Conservation (phyloP, 2,113 vertebrate genomes). For the Oenanthe oenanthe region DNA sequence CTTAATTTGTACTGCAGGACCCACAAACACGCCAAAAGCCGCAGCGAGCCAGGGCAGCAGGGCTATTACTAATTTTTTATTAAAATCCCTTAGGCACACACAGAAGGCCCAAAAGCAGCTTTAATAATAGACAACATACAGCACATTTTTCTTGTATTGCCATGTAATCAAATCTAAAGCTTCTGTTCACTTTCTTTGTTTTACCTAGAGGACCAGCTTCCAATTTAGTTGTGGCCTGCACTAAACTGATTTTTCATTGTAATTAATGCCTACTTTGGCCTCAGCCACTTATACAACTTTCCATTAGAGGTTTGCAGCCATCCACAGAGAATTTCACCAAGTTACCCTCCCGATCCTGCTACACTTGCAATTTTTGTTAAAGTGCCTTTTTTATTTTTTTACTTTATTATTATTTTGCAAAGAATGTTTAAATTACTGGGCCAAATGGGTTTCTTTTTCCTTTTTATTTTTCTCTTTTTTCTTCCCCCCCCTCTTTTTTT, state of each 20-base stretch:
- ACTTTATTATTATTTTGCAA: constrained; percentile 57
- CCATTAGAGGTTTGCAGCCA: constrained; percentile 83
- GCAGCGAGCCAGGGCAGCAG: constrained; percentile 72
- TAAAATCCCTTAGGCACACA: constrained; percentile 84
- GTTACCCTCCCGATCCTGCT: constrained; percentile 67
- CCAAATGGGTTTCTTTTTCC: constrained; percentile 51
- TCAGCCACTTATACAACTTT: constrained; percentile 81
- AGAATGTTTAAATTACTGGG: constrained; percentile 65
- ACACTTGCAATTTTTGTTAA: constrained; percentile 72
- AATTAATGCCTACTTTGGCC: constrained; percentile 89
- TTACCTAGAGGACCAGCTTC: constrained; percentile 87
- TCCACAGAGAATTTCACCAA: constrained; percentile 75
- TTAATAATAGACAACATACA: constrained; percentile 86
- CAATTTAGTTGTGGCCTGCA: constrained; percentile 83
- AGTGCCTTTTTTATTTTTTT: not conserved
- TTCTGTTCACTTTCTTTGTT: constrained; percentile 85
- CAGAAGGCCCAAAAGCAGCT: constrained; percentile 82
- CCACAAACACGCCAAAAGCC: constrained; percentile 68
- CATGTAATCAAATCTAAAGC: constrained; percentile 86
- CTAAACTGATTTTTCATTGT: constrained; percentile 90
- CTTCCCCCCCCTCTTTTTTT: too few relatives aligned
- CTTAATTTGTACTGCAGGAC: constrained; percentile 77
- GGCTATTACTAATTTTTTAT: constrained; percentile 87
- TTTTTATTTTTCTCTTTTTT: constrained; percentile 61
- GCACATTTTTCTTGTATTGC: constrained; percentile 86